These are phyloP conservation scores for Escarpia spicata DNA, from an alignment of 2,888 invertebrate species.

Conservation along the genomic window DNA sequence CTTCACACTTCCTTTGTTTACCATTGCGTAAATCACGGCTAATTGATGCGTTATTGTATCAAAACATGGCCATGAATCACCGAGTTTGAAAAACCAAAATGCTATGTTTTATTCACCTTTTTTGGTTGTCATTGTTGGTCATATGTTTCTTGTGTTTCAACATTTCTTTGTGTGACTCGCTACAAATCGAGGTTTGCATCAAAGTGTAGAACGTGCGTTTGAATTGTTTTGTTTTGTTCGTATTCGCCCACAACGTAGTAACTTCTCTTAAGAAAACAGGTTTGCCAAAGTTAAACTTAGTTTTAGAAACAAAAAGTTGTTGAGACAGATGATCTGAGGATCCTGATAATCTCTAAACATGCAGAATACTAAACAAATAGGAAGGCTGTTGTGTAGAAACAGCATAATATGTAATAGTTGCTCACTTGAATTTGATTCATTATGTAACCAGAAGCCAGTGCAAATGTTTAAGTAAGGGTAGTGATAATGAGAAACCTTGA, in stretches of 20 bases:
- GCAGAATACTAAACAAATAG: too few species aligned
- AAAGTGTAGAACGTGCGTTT: background rate
- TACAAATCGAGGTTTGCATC: background rate
- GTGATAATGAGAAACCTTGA: too few species aligned
- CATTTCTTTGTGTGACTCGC: background rate
- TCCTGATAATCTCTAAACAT: too few species aligned
- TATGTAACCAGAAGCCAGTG: too few species aligned
- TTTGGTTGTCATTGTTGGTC: background rate
- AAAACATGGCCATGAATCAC: background rate
- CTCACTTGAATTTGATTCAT: too few species aligned
- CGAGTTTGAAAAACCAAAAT: background rate
- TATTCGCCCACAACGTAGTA: background rate
- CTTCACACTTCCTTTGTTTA: background rate
- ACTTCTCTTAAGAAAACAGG: too few species aligned
- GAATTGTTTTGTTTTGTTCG: background rate
- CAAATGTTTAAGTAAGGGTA: too few species aligned
- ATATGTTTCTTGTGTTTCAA: background rate
- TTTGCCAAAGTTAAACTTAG: too few species aligned
- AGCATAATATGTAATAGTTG: too few species aligned
- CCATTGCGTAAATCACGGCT: background rate
- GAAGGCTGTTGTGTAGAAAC: too few species aligned
- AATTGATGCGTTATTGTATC: conserved; percentile 4
- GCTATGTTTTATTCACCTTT: background rate
- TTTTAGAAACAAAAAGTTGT: too few species aligned
- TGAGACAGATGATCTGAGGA: too few species aligned